Conservation (phyloP, 2,888 invertebrate genomes). For the Heliconius cydno region DNA sequence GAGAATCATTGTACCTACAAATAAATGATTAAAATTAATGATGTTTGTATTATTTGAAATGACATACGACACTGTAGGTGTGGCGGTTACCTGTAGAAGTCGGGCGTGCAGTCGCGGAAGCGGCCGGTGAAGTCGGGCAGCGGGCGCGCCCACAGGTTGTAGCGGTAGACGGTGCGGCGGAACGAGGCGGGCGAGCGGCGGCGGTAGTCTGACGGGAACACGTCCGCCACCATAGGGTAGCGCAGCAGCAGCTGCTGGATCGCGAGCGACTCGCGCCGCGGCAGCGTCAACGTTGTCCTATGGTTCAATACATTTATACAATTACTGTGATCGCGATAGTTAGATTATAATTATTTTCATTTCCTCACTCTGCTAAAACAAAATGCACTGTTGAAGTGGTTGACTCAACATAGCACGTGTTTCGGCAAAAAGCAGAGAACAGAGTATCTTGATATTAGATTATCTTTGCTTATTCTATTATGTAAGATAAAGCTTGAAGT, state of each 20-base stretch:
- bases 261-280: slow-evolving; percentile 84
- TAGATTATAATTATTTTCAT: neutral
- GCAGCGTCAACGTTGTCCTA: slow-evolving; percentile 88
- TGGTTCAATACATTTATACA: neutral
- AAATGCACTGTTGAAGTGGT: neutral
- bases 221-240: slow-evolving; percentile 69
- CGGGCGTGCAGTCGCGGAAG: slow-evolving; percentile 88
- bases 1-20: slow-evolving; percentile 90
- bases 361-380: neutral
- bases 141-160: slow-evolving; percentile 89
- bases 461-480: neutral
- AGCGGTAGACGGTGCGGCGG: slow-evolving; percentile 89
- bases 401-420: neutral
- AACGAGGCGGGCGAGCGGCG: slow-evolving; percentile 75
- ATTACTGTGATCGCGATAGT: too few species aligned
- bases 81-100: slow-evolving; percentile 86
- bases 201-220: slow-evolving; percentile 58
- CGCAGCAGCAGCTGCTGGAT: slow-evolving; percentile 84
- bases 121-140: slow-evolving; percentile 88
- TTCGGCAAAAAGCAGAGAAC: neutral
- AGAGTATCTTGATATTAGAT: neutral
- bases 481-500: neutral
- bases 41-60: neutral
- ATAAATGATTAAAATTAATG: slow-evolving; percentile 37
- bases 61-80: neutral